Base-by-base conservation (phyloP, 2,888 invertebrate genomes). In the Drosophila maculinotata region DNA sequence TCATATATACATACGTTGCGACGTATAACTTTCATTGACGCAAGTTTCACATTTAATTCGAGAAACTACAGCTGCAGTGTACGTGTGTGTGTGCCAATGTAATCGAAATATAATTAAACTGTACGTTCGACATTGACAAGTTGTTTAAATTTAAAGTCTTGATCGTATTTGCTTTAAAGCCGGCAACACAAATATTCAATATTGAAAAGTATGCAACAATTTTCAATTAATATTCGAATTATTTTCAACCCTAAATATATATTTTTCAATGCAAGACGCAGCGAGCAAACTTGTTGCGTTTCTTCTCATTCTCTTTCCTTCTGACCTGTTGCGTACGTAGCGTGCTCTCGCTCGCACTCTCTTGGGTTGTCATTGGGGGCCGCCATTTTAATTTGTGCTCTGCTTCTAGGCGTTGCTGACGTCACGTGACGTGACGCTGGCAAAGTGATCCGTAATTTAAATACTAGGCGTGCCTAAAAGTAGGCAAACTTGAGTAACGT, bases 331-430 rank as follows among this genome's bases (percentile, higher is more conserved):
- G 44, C 28, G 54, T 35, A 23, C 33, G 28, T 84, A 74, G 38
- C 12, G 76, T 75, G 60, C 39, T 66, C 81, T 58, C 81, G 63
- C 84, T 84, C 67, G 20, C 86, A 38, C 59, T 47, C 47, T 23
- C 15, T 7, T n/a, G 20, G 30, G 20, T 45, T 56, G 68, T 67
- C 53, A 17, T 17, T 25, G 14, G 33, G 33, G 47, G 69, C 65
- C 87, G 86, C 86, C 84, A 87, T 85, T 72, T 88, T 84, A 44
- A 58, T 75, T n/a, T 64, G 52, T 72, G 66, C 76, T 59, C 83
- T 74, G 78, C 83, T 86, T 87, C 77, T 88, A 86, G 84, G 84
- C 88, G 84, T 84, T 87, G 87, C 70, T 84, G 84, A 84, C 72
- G 71, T 72, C 76, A 75, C 83, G 88, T 84, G 84, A 84, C 72